Evolutionary conservation across 2,888 invertebrate genomes (phyloP).

Genomic region (Drosophila tanythrix): DNA sequence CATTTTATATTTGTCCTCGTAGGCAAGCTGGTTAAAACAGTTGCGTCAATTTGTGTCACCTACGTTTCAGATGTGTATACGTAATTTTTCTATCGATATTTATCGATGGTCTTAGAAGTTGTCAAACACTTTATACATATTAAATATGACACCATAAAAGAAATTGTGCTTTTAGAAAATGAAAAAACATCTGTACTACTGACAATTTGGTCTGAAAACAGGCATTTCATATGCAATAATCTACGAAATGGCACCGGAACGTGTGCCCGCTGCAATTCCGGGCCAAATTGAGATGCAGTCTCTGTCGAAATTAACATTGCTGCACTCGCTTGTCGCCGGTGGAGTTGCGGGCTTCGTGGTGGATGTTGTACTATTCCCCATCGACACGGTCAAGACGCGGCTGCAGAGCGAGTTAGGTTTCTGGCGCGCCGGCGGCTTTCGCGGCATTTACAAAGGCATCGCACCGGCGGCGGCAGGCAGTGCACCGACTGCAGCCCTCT

Average conservation of each 20-base stretch:
- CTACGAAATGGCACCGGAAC: conserved; percentile 50
- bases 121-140: background rate
- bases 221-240: background rate
- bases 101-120: background rate
- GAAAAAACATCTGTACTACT: conserved; percentile 30
- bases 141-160: background rate
- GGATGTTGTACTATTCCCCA: conserved; percentile 94
- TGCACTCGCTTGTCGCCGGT: conserved; percentile 86
- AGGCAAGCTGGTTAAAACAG: conserved; percentile 28
- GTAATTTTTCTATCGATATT: conserved; percentile 3
- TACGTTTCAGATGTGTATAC: conserved; percentile 2
- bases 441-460: conserved; percentile 92
- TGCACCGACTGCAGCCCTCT: conserved; percentile 94
- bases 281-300: conserved; percentile 34
- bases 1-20: background rate
- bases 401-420: conserved; percentile 96
- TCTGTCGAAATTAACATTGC: conserved; percentile 45
- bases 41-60: conserved; percentile 32
- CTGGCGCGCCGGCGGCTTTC: conserved; percentile 93
- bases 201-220: conserved; percentile 39
- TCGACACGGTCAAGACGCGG: conserved; percentile 98
- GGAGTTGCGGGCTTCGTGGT: conserved; percentile 95
- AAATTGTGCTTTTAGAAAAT: conserved; percentile 14
- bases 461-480: conserved; percentile 92
- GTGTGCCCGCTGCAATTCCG: conserved; percentile 27